Evolutionary conservation across 2,888 invertebrate genomes (phyloP).

Genomic region (Pristionchus mayeri): DNA sequence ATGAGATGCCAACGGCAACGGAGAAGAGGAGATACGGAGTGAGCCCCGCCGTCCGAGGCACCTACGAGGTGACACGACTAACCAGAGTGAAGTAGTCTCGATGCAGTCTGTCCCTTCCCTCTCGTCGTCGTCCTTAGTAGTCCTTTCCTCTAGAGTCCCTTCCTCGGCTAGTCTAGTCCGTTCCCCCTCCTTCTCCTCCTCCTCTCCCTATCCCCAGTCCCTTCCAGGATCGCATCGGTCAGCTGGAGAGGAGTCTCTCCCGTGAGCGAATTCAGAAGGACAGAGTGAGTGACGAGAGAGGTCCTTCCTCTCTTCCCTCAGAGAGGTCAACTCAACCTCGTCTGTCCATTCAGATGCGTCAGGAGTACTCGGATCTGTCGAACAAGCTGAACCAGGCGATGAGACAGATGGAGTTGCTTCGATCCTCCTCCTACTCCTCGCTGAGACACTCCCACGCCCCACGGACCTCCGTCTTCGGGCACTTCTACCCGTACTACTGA

Average conservation of each 20-base stretch:
- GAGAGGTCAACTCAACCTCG: background rate
- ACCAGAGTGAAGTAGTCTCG: conserved; percentile 32
- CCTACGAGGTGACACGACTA: conserved; percentile 30
- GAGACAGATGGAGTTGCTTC: conserved; percentile 75
- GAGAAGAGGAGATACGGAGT: conserved; percentile 33
- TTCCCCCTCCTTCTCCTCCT: conserved; percentile 31
- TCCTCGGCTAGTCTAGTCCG: conserved; percentile 18
- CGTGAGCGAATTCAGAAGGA: conserved; percentile 74
- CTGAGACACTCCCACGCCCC: conserved; percentile 68
- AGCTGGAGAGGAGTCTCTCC: conserved; percentile 75
- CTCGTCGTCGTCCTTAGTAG: conserved; percentile 31
- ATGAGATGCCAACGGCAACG: background rate
- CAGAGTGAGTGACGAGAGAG: conserved; percentile 63
- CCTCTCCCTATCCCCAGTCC: background rate
- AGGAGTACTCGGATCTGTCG: conserved; percentile 71
- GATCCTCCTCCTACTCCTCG: conserved; percentile 70
- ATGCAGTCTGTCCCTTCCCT: conserved; percentile 31
- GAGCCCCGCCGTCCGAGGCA: conserved; percentile 11
- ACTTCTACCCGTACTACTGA: conserved; percentile 76
- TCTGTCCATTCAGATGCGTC: conserved; percentile 68
- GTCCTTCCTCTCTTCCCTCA: background rate
- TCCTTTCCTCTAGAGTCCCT: conserved; percentile 7
- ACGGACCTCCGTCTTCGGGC: conserved; percentile 73
- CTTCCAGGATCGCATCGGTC: conserved; percentile 73
- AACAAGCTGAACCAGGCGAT: conserved; percentile 73